phyloP scores from a whole-genome alignment of 2,888 invertebrate genomes.

The Dexiosoma caninum region DNA sequence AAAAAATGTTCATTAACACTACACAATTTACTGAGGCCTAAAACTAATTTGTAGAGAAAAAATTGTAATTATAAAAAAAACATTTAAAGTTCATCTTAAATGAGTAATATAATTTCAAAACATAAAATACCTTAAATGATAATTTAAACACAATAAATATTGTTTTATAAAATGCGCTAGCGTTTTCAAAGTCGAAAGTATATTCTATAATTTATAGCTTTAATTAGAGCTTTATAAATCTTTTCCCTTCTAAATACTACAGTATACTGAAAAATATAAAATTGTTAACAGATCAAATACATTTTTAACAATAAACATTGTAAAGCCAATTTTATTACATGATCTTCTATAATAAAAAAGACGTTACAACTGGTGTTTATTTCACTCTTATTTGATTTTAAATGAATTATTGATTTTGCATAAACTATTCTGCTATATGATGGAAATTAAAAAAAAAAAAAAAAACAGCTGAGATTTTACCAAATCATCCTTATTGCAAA shows the following conservation, averaged over 20 bases:
- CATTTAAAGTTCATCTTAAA: constrained; percentile 27
- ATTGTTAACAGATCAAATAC: neutral
- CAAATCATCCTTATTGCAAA: neutral
- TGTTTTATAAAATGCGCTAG: neutral
- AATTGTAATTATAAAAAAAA: constrained; percentile 35
- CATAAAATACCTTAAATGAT: constrained; percentile 1
- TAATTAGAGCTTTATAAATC: constrained; percentile 5
- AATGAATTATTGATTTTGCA: neutral
- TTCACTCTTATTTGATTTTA: too few species aligned
- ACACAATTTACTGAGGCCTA: constrained; percentile 46
- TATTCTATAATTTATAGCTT: constrained; percentile 54
- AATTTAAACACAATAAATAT: constrained; percentile 1
- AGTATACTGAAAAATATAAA: neutral
- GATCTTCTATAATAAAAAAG: neutral
- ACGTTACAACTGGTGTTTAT: neutral
- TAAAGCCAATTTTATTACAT: too few species aligned
- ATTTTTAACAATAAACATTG: too few species aligned
- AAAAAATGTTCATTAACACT: constrained; percentile 41
- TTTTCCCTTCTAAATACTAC: neutral
- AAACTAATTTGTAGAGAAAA: constrained; percentile 39
- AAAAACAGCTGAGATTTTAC: too few species aligned
- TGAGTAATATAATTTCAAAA: constrained; percentile 16
- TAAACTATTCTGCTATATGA: neutral
- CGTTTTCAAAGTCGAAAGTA: neutral
- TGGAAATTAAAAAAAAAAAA: neutral